phyloP scores from a whole-genome alignment of 2,888 invertebrate species.

The Xanthia togata region DNA sequence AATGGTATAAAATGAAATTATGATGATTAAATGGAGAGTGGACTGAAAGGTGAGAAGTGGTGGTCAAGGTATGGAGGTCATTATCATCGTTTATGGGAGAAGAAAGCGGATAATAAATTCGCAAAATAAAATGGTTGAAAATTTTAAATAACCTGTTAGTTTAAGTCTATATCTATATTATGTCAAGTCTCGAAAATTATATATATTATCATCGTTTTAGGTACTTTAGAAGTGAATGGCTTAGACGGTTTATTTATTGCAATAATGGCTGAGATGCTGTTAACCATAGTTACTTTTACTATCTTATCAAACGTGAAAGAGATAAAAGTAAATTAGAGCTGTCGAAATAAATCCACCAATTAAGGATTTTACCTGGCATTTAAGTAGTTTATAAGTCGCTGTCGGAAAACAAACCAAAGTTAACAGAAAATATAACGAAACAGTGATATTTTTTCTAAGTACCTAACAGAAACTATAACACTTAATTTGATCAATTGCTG shows the following conservation, averaged over 20 bases:
- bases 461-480: not conserved
- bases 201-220: not conserved
- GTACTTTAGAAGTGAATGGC: not conserved
- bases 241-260: not conserved
- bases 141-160: not conserved
- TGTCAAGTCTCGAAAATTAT: not conserved
- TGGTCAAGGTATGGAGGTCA: conserved; percentile 29
- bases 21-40: conserved; percentile 26
- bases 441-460: too few relatives aligned
- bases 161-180: not conserved
- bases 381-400: not conserved
- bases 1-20: conserved; percentile 38
- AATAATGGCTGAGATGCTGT: not conserved
- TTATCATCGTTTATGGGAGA: conserved; percentile 9
- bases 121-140: not conserved
- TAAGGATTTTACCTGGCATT: too few relatives aligned
- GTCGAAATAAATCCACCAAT: not conserved
- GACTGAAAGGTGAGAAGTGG: conserved; percentile 6
- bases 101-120: conserved; percentile 3
- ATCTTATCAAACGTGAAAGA: not conserved
- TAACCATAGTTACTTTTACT: not conserved
- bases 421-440: not conserved
- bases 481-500: not conserved
- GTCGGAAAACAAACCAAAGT: not conserved
- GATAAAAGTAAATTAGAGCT: not conserved